Evolutionary conservation across 2,113 vertebrate genomes (phyloP).

Genomic region (Chloropsis hardwickii): DNA sequence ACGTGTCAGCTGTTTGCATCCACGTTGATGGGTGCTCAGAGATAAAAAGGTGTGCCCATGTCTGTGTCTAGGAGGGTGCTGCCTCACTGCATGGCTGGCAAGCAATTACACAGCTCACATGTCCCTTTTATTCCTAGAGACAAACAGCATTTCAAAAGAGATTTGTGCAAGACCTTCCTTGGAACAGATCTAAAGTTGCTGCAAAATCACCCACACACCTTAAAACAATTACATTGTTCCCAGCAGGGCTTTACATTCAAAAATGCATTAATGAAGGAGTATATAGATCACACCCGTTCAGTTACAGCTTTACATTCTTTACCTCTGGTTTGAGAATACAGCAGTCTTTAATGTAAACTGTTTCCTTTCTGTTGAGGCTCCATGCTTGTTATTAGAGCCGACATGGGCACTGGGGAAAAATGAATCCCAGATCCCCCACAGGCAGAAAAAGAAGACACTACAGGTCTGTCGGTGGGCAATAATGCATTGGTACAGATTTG

Average conservation of each 20-base stretch:
- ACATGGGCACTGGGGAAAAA: neutral
- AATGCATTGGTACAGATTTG: neutral
- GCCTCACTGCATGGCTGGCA: neutral
- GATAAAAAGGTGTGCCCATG: conserved; percentile 55
- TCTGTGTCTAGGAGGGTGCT: neutral
- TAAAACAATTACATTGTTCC: neutral
- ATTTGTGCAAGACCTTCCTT: neutral
- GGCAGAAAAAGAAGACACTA: neutral
- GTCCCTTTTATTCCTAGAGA: neutral
- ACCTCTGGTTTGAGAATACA: neutral
- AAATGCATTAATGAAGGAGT: neutral
- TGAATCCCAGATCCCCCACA: neutral
- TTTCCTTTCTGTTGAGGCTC: neutral
- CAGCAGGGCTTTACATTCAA: neutral
- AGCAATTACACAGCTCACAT: neutral
- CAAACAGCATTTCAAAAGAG: conserved; percentile 5
- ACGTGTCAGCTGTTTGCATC: conserved; percentile 60
- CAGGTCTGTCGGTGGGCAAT: neutral
- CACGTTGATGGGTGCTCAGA: conserved; percentile 32
- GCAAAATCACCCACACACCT: neutral
- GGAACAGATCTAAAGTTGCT: neutral
- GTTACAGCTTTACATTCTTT: neutral
- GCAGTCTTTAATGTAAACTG: neutral
- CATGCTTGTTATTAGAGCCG: neutral
- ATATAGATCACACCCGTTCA: neutral